Percentiles rank a stretch among this genome's conserved stretches.
Conservation (phyloP, 2,113 vertebrate genomes). For the Cairina moschata region DNA sequence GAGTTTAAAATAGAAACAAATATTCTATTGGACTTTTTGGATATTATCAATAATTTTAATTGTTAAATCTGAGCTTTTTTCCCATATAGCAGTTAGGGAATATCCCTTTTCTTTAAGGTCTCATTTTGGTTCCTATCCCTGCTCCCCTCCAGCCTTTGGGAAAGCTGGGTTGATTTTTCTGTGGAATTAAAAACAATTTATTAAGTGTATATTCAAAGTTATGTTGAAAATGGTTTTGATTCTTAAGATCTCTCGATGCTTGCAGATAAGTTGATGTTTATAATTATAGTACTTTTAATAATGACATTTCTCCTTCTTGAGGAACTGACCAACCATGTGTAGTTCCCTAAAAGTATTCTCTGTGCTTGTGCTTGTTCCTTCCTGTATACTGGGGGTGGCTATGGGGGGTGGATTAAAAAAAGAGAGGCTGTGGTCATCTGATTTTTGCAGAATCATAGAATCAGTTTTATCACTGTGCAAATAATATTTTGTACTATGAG, state of each 20-base stretch:
- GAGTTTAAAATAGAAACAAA: not conserved
- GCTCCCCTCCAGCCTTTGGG: rapidly evolving
- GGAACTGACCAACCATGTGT: not conserved
- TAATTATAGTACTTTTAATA: not conserved
- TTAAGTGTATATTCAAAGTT: not conserved
- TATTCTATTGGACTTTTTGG: not conserved
- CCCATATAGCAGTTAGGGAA: rapidly evolving
- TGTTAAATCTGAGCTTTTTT: not conserved
- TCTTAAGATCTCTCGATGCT: not conserved
- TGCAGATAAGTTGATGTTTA: not conserved
- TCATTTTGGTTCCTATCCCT: not conserved
- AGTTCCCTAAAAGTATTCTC: not conserved
- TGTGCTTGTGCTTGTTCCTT: not conserved
- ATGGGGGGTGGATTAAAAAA: too few relatives aligned
- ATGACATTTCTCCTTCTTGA: not conserved
- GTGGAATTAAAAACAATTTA: not conserved
- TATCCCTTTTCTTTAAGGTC: not conserved
- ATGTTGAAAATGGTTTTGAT: not conserved
- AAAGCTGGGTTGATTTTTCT: not conserved
- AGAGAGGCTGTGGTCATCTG: too few relatives aligned
- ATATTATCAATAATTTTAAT: not conserved
- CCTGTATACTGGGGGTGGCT: too few relatives aligned
- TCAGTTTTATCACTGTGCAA: too few relatives aligned
- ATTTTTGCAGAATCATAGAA: too few relatives aligned
- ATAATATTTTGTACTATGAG: not conserved